Percentiles rank a stretch among this genome's conserved stretches.
Evolutionary conservation across 1,140 invertebrate species (phyloP).

Genomic region (Anastrepha ludens): DNA sequence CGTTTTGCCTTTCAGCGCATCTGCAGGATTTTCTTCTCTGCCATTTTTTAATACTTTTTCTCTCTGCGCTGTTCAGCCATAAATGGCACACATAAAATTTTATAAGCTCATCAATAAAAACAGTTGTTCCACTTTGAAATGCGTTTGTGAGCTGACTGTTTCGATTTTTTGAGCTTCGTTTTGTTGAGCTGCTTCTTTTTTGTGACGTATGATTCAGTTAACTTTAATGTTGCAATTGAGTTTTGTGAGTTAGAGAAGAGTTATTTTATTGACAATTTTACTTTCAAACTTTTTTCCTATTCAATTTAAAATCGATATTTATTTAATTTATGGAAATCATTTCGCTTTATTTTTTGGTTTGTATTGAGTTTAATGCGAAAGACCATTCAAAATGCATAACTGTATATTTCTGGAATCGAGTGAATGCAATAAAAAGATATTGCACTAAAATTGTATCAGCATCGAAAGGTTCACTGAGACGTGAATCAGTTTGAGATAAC

Average conservation of each 20-base stretch:
- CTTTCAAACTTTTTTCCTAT: conserved; percentile 22
- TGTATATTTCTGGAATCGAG: neutral
- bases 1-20: neutral
- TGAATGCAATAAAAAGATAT: neutral
- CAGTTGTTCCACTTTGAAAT: conserved; percentile 48
- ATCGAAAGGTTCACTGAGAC: no score
- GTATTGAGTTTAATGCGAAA: neutral
- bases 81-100: conserved; percentile 51
- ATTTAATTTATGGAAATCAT: conserved; percentile 32
- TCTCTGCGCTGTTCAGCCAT: neutral
- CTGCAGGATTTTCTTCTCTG: neutral
- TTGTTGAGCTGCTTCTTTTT: neutral
- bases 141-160: neutral
- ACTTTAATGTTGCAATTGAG: conserved; percentile 41
- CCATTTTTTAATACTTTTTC: neutral
- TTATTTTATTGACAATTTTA: conserved; percentile 42
- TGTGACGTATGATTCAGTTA: conserved; percentile 43
- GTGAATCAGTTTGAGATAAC: neutral
- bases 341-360: conserved; percentile 5
- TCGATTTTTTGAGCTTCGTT: neutral
- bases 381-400: neutral
- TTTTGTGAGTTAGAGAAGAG: neutral
- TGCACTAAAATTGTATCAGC: no score
- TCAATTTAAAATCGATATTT: conserved; percentile 43
- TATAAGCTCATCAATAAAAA: conserved; percentile 53